Conservation (phyloP, 2,888 invertebrate species). For the Lasius fuliginosus region DNA sequence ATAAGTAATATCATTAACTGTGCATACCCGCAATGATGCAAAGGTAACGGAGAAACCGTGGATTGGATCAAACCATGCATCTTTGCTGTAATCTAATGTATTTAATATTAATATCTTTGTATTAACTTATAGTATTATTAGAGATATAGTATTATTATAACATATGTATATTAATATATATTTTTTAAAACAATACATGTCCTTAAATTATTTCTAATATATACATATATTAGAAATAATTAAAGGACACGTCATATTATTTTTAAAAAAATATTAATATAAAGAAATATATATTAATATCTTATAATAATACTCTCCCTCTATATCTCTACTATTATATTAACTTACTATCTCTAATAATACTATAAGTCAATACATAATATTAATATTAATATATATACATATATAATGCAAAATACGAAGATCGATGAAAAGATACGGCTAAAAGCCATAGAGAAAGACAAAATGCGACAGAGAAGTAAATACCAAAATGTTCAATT, state of each 20-base stretch:
- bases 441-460: background rate
- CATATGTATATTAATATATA: background rate
- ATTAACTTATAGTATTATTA: background rate
- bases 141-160: too few relatives aligned
- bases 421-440: background rate
- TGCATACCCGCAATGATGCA: conserved; percentile 56
- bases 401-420: background rate
- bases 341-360: too few relatives aligned
- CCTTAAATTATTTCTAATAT: background rate
- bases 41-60: conserved; percentile 79
- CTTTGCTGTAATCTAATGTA: conserved; percentile 71
- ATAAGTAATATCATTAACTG: background rate
- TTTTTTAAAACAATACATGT: background rate
- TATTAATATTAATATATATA: too few relatives aligned
- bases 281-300: too few relatives aligned
- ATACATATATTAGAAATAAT: background rate
- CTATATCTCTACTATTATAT: too few relatives aligned
- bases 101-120: background rate
- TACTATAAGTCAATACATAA: too few relatives aligned
- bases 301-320: too few relatives aligned
- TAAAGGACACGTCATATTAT: too few relatives aligned
- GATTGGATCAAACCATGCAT: conserved; percentile 76
- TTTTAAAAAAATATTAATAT: too few relatives aligned
- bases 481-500: conserved; percentile 22
- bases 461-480: background rate